A percentile compares a stretch with the other conserved stretches of the same genome.
phyloP scores from a whole-genome alignment of 2,797 vertebrate genomes.

The Pseudotriccus pelzelni region DNA sequence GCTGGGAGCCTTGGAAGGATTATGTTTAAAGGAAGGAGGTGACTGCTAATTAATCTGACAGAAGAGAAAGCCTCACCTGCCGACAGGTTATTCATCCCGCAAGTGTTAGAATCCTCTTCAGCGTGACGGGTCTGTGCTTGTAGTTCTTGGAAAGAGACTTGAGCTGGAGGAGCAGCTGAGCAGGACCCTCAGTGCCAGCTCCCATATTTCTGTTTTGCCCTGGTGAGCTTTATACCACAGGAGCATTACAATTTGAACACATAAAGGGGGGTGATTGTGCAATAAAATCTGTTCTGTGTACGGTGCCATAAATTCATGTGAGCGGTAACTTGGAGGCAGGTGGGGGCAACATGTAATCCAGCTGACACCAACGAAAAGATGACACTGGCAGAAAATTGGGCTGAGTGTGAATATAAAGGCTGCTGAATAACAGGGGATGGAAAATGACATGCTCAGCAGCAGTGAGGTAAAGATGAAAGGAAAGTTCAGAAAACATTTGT shows the following conservation, averaged over 20 bases:
- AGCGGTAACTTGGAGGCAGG: slow-evolving; percentile 18
- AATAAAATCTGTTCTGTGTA: neutral
- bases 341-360: slow-evolving; percentile 45
- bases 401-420: neutral
- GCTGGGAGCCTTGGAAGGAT: neutral
- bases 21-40: slow-evolving; percentile 12
- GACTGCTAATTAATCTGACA: slow-evolving; percentile 36
- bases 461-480: neutral
- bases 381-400: slow-evolving; percentile 4
- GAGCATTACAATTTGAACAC: neutral
- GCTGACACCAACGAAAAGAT: slow-evolving; percentile 12
- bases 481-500: neutral
- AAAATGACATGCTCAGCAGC: neutral
- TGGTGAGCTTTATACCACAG: neutral
- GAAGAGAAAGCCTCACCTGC: slow-evolving; percentile 24
- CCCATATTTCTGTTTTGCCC: neutral
- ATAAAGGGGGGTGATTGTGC: neutral
- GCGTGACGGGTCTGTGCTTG: neutral
- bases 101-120: neutral
- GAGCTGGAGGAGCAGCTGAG: neutral
- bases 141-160: neutral
- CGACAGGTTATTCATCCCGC: neutral
- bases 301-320: neutral
- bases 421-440: neutral
- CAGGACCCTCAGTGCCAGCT: neutral